These are phyloP conservation scores for Aphelinus atriplicis DNA, from an alignment of 1,140 invertebrate genomes.

Conservation along the genomic window DNA sequence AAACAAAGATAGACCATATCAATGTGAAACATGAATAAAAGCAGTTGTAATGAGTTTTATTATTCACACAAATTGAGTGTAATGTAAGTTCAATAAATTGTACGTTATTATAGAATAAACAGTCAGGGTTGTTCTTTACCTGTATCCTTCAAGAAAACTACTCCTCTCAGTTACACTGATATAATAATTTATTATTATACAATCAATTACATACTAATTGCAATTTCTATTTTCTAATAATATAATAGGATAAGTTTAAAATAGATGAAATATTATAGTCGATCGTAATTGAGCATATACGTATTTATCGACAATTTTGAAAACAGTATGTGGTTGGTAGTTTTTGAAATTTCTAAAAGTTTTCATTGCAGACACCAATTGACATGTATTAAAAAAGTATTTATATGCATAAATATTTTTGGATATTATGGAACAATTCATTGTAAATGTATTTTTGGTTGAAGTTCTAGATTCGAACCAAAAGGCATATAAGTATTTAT, in stretches of 20 bases:
- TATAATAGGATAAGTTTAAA: no score
- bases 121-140: background rate
- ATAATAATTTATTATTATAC: constrained; percentile 48
- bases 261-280: no score
- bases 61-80: constrained; percentile 35
- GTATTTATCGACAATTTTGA: no score
- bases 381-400: no score
- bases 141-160: background rate
- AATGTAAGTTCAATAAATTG: constrained; percentile 42
- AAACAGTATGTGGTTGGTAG: no score
- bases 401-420: background rate
- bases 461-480: no score
- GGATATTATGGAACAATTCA: background rate
- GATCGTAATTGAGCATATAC: no score
- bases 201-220: constrained; percentile 30
- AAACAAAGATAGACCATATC: constrained; percentile 7
- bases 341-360: no score
- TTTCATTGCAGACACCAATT: no score
- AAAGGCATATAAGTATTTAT: no score
- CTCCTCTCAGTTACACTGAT: background rate
- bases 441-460: no score
- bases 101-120: constrained; percentile 31
- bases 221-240: background rate
- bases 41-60: constrained; percentile 34
- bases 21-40: background rate